These are phyloP conservation scores for Axinella damicornis DNA, from an alignment of 37 sponge, comb jelly and placozoan genomes.

Conservation along the genomic window DNA sequence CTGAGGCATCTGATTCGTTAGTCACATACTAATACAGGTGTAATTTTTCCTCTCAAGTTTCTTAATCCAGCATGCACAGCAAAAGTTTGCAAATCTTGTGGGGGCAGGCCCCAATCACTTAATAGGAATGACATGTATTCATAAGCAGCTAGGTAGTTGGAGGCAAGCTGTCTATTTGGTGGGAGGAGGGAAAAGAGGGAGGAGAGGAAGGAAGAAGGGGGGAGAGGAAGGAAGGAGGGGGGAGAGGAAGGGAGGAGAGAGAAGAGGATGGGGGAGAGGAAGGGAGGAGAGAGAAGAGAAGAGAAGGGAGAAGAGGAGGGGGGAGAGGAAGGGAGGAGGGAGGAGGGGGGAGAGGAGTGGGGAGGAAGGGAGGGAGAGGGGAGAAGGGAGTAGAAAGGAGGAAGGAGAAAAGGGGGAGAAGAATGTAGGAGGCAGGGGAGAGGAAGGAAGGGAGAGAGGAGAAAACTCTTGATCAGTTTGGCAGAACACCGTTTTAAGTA, in stretches of 20 bases:
- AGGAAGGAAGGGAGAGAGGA: constrained; percentile 5
- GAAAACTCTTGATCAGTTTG: too few relatives aligned
- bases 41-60: too few relatives aligned
- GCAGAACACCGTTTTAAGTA: too few relatives aligned
- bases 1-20: too few relatives aligned
- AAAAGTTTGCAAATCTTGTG: not conserved
- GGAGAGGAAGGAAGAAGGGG: not conserved
- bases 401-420: not conserved
- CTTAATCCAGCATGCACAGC: too few relatives aligned
- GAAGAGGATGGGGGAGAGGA: not conserved
- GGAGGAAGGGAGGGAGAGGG: too few relatives aligned
- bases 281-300: not conserved
- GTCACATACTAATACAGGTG: too few relatives aligned
- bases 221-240: not conserved
- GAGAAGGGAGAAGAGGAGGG: not conserved
- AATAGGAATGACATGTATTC: not conserved
- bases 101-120: not conserved
- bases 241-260: not conserved
- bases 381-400: too few relatives aligned
- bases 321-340: not conserved
- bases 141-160: too few relatives aligned
- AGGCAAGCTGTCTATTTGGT: too few relatives aligned
- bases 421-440: not conserved
- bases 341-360: too few relatives aligned
- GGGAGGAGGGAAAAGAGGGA: too few relatives aligned